Conservation (phyloP, 2,797 vertebrate genomes). For the Phyllotis vaccarum region DNA sequence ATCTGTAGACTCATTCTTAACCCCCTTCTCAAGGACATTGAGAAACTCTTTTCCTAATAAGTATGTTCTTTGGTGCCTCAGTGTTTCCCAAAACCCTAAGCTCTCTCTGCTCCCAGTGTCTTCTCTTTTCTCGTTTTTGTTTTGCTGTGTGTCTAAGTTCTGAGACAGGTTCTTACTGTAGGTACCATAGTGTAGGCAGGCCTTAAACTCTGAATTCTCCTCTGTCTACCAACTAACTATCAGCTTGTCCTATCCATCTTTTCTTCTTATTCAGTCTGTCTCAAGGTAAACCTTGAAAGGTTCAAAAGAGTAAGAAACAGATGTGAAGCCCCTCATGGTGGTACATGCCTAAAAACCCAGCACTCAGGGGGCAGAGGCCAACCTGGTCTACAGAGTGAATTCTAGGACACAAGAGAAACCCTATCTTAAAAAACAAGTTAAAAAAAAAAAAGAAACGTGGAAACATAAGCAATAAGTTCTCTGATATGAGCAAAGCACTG, state of each 20-base stretch:
- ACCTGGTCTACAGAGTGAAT: background rate
- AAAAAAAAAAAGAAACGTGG: background rate
- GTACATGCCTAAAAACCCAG: background rate
- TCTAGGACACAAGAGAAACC: background rate
- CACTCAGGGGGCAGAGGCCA: background rate
- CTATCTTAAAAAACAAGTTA: background rate
- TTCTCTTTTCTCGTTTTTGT: background rate
- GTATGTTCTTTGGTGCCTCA: constrained; percentile 1
- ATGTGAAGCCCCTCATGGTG: background rate
- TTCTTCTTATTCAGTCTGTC: background rate
- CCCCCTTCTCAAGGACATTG: background rate
- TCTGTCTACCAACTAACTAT: no score
- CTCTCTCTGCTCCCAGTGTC: constrained; percentile 13
- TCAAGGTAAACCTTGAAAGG: background rate
- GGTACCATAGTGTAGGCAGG: background rate
- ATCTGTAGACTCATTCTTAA: background rate
- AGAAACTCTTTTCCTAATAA: constrained; percentile 32
- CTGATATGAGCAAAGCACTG: constrained; percentile 31
- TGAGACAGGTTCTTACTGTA: background rate
- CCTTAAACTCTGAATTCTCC: background rate
- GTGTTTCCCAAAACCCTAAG: constrained; percentile 12
- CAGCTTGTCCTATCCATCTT: background rate
- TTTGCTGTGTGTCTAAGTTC: background rate
- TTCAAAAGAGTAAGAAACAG: constrained; percentile 45
- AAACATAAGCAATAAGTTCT: constrained; percentile 37